These are phyloP conservation scores for Macrotis lagotis DNA, from an alignment of 2,113 vertebrate species.

Conservation along the genomic window DNA sequence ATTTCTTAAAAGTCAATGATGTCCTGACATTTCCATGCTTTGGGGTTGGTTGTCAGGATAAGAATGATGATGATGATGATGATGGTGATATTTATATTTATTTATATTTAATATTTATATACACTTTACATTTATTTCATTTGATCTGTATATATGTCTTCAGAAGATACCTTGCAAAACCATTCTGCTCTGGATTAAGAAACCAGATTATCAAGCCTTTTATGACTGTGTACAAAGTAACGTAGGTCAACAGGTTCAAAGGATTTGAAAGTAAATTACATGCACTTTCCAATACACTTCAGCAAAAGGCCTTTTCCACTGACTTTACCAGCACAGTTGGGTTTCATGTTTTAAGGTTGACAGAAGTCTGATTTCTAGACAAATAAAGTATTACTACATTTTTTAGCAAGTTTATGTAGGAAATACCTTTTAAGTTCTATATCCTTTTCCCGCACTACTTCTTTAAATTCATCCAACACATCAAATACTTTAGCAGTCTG, in stretches of 20 bases:
- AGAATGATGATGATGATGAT: neutral
- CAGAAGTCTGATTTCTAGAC: neutral
- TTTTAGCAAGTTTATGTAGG: neutral
- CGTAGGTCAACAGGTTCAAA: neutral
- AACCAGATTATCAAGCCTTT: neutral
- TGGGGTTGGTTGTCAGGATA: neutral
- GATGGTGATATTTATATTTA: too few relatives aligned
- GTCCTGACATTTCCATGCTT: neutral
- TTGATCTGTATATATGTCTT: neutral
- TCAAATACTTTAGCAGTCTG: slow-evolving; percentile 11
- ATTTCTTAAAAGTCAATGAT: neutral
- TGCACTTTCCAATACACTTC: neutral
- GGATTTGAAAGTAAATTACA: neutral
- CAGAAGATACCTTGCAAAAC: neutral
- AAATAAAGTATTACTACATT: neutral
- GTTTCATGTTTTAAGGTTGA: neutral
- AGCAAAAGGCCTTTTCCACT: neutral
- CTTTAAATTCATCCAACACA: slow-evolving; percentile 70
- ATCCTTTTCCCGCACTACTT: slow-evolving; percentile 57
- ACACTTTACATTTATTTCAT: neutral
- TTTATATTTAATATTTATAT: neutral
- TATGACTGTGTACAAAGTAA: neutral
- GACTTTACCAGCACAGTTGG: neutral
- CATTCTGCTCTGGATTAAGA: neutral
- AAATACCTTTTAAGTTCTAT: slow-evolving; percentile 81